These are phyloP conservation scores for Cenopis cana DNA, from an alignment of 2,888 invertebrate species.

Conservation along the genomic window DNA sequence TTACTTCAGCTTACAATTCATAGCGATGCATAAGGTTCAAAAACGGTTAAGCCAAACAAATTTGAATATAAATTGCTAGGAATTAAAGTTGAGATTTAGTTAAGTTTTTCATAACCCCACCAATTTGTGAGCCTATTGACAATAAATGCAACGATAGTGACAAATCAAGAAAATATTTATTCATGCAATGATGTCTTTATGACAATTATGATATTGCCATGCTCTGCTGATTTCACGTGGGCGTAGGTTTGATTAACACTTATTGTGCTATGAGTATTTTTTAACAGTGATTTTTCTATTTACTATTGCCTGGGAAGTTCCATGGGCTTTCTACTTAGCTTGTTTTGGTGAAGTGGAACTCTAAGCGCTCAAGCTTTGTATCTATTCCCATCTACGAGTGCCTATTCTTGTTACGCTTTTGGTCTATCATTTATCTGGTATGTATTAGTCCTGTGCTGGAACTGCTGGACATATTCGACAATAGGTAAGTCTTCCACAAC, in stretches of 20 bases:
- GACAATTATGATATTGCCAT: slow-evolving; percentile 11
- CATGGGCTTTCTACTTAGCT: not conserved
- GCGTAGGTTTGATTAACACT: slow-evolving; percentile 20
- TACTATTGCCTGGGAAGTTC: slow-evolving; percentile 1
- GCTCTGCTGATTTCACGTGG: slow-evolving; percentile 29
- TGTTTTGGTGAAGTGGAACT: not conserved
- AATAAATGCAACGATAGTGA: slow-evolving; percentile 33
- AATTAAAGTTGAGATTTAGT: slow-evolving; percentile 20
- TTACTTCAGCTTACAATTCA: not conserved
- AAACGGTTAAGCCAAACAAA: not conserved
- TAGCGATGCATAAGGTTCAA: not conserved
- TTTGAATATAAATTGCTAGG: slow-evolving; percentile 5
- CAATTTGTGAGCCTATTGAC: slow-evolving; percentile 38
- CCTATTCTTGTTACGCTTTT: no score
- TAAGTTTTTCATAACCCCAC: slow-evolving; percentile 6
- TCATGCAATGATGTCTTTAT: slow-evolving; percentile 36
- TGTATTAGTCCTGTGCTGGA: no score
- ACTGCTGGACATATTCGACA: no score
- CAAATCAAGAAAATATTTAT: slow-evolving; percentile 39
- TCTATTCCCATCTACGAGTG: not conserved
- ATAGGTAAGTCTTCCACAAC: no score
- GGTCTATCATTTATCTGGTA: no score
- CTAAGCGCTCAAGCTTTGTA: not conserved
- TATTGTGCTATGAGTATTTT: slow-evolving; percentile 9
- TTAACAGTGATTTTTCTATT: slow-evolving; percentile 14